phyloP scores from a whole-genome alignment of 1,140 invertebrate species.

The Trinorchestia longiramus region DNA sequence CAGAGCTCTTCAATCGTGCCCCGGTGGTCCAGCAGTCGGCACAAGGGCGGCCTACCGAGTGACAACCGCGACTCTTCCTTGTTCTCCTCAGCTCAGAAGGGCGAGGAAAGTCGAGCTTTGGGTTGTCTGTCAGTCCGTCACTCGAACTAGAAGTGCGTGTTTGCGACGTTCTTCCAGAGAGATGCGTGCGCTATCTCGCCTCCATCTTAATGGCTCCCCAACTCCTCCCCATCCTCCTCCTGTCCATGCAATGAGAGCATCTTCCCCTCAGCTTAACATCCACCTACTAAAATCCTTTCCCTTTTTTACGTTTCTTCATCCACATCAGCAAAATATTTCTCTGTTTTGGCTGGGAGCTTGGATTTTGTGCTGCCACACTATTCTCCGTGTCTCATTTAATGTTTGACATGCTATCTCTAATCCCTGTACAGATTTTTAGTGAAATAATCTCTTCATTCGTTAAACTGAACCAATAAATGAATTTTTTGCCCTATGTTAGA shows the following conservation, averaged over 20 bases:
- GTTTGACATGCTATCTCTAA: background rate
- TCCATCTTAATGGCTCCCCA: conserved; percentile 25
- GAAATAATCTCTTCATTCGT: background rate
- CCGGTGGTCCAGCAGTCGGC: background rate
- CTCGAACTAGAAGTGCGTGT: background rate
- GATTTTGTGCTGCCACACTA: background rate
- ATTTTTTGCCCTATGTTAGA: background rate
- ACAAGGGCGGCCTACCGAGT: background rate
- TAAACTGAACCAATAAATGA: background rate
- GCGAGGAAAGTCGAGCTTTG: background rate
- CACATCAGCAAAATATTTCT: background rate
- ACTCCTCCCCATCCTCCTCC: background rate
- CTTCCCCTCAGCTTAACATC: background rate
- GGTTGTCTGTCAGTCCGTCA: conserved; percentile 25
- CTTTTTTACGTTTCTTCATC: background rate
- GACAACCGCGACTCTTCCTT: background rate
- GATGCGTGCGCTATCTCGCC: conserved; percentile 9
- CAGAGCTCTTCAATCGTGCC: background rate
- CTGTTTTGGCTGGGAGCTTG: background rate
- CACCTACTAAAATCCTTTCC: background rate
- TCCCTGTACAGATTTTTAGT: background rate
- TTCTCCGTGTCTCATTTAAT: background rate
- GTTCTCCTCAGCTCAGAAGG: background rate
- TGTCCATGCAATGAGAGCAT: background rate
- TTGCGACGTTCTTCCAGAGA: conserved; percentile 17